Conservation (phyloP, 2,797 vertebrate genomes). For the Falco cherrug region DNA sequence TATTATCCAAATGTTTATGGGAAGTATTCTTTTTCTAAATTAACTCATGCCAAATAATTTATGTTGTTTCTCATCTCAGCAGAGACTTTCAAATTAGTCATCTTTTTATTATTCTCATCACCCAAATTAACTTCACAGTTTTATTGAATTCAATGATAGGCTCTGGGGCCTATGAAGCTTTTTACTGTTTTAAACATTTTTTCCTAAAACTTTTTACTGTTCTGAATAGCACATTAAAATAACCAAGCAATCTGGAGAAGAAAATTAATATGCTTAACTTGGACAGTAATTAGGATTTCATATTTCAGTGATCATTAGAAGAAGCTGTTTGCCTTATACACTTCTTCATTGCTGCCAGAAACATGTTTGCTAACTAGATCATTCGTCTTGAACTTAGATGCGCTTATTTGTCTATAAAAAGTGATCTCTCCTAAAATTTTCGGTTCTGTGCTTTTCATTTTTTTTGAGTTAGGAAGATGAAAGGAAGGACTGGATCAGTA, state of each 20-base stretch:
- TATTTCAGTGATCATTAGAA: conserved; percentile 9
- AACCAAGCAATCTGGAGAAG: neutral
- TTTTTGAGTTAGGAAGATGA: neutral
- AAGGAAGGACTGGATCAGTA: neutral
- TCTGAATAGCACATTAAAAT: neutral
- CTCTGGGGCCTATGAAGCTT: neutral
- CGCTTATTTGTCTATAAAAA: neutral
- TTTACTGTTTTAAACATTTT: conserved; percentile 1
- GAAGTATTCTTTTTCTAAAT: neutral
- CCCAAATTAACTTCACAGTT: conserved; percentile 17
- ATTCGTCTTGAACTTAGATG: neutral
- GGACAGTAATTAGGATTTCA: neutral
- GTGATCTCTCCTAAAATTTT: neutral
- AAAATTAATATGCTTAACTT: neutral
- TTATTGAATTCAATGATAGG: conserved; percentile 1
- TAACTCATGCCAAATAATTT: neutral
- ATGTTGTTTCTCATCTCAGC: neutral
- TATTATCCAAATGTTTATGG: conserved; percentile 3
- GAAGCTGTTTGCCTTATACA: neutral
- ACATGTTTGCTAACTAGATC: neutral
- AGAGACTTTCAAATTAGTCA: conserved; percentile 32
- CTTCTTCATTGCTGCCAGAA: neutral
- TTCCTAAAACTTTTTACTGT: neutral
- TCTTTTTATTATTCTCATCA: conserved; percentile 50
- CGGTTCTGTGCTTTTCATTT: neutral